Percentiles rank a stretch among this genome's conserved stretches.
phyloP scores from a whole-genome alignment of 1,140 invertebrate genomes.

The Myzus persicae region DNA sequence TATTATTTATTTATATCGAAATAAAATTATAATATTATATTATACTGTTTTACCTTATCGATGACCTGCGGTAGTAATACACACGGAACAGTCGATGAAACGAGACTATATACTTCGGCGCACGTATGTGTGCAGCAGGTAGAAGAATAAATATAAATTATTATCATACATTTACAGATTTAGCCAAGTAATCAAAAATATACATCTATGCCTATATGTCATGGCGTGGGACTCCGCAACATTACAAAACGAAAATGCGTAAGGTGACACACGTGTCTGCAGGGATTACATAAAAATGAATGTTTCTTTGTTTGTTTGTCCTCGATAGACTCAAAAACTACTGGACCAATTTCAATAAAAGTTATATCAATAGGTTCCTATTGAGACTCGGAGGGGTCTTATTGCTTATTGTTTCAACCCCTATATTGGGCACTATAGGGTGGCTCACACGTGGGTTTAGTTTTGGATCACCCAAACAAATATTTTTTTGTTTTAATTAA shows the following conservation, averaged over 20 bases:
- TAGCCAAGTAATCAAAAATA: background rate
- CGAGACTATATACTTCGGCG: background rate
- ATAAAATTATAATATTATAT: background rate
- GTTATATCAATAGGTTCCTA: background rate
- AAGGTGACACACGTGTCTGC: background rate
- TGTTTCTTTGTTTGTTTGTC: background rate
- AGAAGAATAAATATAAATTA: background rate
- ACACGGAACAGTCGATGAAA: background rate
- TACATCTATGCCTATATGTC: background rate
- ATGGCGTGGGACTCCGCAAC: background rate
- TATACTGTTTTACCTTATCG: background rate
- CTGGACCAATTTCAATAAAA: background rate
- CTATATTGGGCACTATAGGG: background rate
- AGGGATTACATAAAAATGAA: background rate
- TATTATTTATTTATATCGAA: background rate
- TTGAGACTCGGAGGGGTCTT: background rate
- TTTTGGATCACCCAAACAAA: background rate
- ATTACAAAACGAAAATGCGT: background rate
- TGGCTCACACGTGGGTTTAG: background rate
- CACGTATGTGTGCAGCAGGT: background rate
- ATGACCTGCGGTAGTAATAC: background rate
- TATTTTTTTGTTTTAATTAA: background rate
- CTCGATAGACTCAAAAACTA: background rate
- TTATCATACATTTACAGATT: background rate
- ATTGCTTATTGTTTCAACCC: background rate